Conservation (phyloP, 1,140 invertebrate species). For the Tetranychus urticae region DNA sequence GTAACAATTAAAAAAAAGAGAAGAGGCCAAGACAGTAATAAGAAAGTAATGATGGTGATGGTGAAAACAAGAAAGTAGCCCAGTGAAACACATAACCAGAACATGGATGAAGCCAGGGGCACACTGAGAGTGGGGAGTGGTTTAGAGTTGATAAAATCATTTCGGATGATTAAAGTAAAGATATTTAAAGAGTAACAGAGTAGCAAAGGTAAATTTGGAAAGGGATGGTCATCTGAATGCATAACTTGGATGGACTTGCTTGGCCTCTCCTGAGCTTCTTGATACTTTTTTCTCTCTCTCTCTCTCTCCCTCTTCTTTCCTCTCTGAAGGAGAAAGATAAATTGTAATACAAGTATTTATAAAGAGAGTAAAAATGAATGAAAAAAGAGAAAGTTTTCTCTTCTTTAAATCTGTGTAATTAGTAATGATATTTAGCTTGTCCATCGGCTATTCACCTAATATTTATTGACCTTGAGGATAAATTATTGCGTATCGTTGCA, state of each 20-base stretch:
- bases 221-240: background rate
- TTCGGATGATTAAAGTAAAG: background rate
- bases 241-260: background rate
- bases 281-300: background rate
- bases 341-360: too few species aligned
- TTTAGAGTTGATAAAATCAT: background rate
- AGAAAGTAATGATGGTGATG: background rate
- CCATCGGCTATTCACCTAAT: too few species aligned
- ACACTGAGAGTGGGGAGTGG: background rate
- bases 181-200: background rate
- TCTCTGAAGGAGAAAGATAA: too few species aligned
- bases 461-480: too few species aligned
- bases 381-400: too few species aligned
- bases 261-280: background rate
- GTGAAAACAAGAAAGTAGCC: background rate
- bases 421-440: too few species aligned
- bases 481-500: too few species aligned
- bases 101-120: background rate
- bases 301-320: background rate
- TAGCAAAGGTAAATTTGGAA: background rate
- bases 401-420: too few species aligned
- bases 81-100: background rate
- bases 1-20: background rate
- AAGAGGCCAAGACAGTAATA: background rate
- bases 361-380: too few species aligned